These are phyloP conservation scores for Tenodera sinensis DNA, from an alignment of 2,888 invertebrate genomes.

Conservation along the genomic window DNA sequence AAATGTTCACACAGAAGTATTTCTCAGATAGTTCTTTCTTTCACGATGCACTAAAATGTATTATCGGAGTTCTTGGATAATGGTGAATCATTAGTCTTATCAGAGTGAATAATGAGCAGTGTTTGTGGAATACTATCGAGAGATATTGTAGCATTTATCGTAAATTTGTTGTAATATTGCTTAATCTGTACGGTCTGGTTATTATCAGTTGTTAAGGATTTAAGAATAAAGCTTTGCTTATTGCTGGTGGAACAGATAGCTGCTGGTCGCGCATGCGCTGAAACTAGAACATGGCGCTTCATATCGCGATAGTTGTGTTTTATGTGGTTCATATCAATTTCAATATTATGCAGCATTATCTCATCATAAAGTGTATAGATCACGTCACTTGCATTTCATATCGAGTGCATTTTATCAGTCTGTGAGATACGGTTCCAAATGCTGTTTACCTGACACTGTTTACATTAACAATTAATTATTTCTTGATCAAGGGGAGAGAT, in stretches of 20 bases:
- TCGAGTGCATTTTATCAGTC: not conserved
- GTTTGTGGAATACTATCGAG: not conserved
- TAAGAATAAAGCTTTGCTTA: not conserved
- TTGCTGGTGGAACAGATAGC: not conserved
- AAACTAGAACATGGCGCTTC: not conserved
- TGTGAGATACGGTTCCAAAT: not conserved
- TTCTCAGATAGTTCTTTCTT: too few relatives aligned
- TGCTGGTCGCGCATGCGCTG: not conserved
- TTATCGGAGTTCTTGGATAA: too few relatives aligned
- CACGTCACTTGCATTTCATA: not conserved
- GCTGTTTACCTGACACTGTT: not conserved
- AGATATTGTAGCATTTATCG: not conserved
- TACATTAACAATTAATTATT: not conserved
- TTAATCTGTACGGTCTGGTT: not conserved
- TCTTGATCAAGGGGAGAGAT: not conserved
- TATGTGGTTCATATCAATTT: not conserved
- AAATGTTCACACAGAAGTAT: too few relatives aligned
- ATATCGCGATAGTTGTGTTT: not conserved
- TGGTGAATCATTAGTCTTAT: too few relatives aligned
- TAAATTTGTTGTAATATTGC: not conserved
- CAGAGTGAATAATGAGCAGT: too few relatives aligned
- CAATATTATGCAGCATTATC: not conserved
- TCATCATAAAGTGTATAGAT: not conserved
- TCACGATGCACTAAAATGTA: too few relatives aligned
- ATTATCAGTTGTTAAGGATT: not conserved